Conservation (phyloP, 2,113 vertebrate species). For the Athene cunicularia region DNA sequence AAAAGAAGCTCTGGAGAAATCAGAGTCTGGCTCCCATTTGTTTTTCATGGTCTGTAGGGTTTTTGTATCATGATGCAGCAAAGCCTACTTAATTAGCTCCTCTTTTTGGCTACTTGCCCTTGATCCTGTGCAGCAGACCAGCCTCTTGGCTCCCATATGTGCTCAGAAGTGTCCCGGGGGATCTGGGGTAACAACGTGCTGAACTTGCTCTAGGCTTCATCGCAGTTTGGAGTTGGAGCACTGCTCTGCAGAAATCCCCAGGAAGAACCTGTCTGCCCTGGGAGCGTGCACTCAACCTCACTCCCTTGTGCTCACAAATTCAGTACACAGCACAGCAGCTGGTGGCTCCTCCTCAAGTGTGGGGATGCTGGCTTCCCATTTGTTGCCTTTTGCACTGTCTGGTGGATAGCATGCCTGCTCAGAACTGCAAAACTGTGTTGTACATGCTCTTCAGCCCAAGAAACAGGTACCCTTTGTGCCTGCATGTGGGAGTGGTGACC, state of each 20-base stretch:
- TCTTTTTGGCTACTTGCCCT: not conserved
- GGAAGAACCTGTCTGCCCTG: not conserved
- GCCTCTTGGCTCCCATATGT: not conserved
- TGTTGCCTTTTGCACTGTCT: not conserved
- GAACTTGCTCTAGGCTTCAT: not conserved
- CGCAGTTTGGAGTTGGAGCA: not conserved
- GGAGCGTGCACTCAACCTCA: fast-evolving
- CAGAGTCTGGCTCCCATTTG: not conserved
- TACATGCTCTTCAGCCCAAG: not conserved
- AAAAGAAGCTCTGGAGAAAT: not conserved
- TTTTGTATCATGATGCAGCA: not conserved
- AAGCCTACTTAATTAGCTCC: not conserved
- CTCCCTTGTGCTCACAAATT: not conserved
- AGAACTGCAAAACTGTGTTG: not conserved
- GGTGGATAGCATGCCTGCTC: fast-evolving
- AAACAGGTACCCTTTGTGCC: not conserved
- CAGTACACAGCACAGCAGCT: not conserved
- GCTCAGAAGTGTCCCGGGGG: not conserved
- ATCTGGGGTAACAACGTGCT: not conserved
- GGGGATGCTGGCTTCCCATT: not conserved
- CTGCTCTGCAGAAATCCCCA: not conserved
- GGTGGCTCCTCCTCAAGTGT: not conserved
- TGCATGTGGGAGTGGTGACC: not conserved
- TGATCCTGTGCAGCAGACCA: not conserved
- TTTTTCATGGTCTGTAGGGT: not conserved